Base-by-base conservation (phyloP, 2,888 invertebrate genomes). In the Actias luna region DNA sequence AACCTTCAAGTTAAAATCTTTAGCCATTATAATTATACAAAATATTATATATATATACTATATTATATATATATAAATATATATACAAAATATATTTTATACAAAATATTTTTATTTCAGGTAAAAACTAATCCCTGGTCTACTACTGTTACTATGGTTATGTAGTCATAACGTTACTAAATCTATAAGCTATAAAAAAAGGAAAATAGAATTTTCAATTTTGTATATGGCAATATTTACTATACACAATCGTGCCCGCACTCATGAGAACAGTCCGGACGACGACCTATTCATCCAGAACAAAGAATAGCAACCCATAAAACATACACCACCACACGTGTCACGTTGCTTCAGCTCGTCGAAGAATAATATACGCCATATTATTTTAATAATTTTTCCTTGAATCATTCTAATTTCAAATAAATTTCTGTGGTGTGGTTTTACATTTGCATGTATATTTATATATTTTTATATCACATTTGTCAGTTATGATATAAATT, bases 281-380 rank as follows among this genome's bases (percentile, higher is more conserved):
- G 76, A 76, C 74, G 81, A 82, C 81, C 78, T 71, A 78, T 75
- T 78, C 79, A 82, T 66, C 64, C 77, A 73, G 71, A 78, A 73
- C 77, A 80, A 83, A 83, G 79, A 81, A 74, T 63, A 65, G 64
- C 25, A 35, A 22, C n/a, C 25, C 33, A 5, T 7, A 27, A 59
- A 27, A 39, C 42, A 59, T 29, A 59, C 42, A 27, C 52, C n/a
- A 35, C 2, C 14, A 60, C 18, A 29, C 27, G 59, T n/a, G 12
- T 39, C 27, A 42, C 42, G 42, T n/a, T 31, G 42, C 42, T 42
- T 10, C n/a, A 46, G 29, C 22, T 14, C 16, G 7, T 42, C n/a
- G 14, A 5, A 42, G 3, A 42, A 18, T n/a, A 16, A 42, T 42
- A 1, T 22, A 46, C 22, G 18, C 42, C 14, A 18, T 42, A n/a